These are phyloP conservation scores for Lordiphosa clarofinis DNA, from an alignment of 1,140 invertebrate species.

Conservation along the genomic window DNA sequence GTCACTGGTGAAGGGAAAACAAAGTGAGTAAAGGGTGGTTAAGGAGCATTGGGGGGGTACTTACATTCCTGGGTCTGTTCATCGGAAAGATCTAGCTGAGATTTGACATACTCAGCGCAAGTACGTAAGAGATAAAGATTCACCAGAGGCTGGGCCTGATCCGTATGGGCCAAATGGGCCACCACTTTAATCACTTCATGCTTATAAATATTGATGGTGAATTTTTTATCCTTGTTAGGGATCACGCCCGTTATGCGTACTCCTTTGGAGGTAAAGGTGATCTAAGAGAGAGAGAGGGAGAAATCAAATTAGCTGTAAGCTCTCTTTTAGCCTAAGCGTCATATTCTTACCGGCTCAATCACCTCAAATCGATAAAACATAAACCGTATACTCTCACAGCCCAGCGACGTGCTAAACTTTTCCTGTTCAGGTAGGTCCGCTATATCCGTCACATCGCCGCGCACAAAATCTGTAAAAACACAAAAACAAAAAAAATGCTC, in stretches of 20 bases:
- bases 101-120: conserved; percentile 85
- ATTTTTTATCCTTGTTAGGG: conserved; percentile 80
- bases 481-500: neutral
- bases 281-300: conserved; percentile 63
- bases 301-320: neutral
- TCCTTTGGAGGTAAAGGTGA: conserved; percentile 84
- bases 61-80: conserved; percentile 50
- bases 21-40: too few relatives aligned
- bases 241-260: conserved; percentile 84
- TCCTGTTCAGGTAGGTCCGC: conserved; percentile 42
- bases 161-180: conserved; percentile 85
- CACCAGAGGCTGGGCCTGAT: conserved; percentile 87
- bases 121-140: conserved; percentile 87
- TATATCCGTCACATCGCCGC: conserved; percentile 56
- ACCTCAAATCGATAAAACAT: conserved; percentile 88
- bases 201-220: conserved; percentile 82
- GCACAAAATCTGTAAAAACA: conserved; percentile 55
- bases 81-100: conserved; percentile 84
- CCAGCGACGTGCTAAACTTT: conserved; percentile 80
- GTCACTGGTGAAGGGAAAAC: conserved; percentile 77
- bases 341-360: conserved; percentile 82
- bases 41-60: too few relatives aligned
- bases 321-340: neutral
- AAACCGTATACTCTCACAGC: conserved; percentile 88
- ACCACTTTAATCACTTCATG: conserved; percentile 86